Base-by-base conservation (phyloP, 1,140 invertebrate species). In the Cherax destructor region DNA sequence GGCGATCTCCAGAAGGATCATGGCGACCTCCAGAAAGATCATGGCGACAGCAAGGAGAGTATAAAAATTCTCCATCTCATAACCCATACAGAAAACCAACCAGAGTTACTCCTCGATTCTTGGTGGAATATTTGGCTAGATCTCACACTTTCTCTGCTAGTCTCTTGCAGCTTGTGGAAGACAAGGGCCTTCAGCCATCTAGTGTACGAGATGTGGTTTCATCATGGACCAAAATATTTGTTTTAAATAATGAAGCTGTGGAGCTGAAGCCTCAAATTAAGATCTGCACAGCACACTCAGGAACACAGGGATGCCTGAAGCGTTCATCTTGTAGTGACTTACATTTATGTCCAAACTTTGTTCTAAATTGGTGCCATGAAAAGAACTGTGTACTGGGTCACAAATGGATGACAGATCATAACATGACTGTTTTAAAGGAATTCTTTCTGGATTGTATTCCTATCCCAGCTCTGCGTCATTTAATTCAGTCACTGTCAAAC, bases 341-440 rank as follows among this genome's bases (percentile, higher is more conserved):
- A 0, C 87, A 89, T 21, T 6, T 89, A 16, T 89, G 87, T 72
- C 21, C 10, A 6, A 30, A n/a, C 18, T 89, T 83, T 76, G 41
- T 89, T 13, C 41, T 56, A 16, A 76, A 50, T 56, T 74, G 49
- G 7, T 89, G 87, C 18, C 49, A 18, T 5, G 87, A 89, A 6
- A 69, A 18, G 4, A n/a, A 72, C 16, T 89, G 87, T 76, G 47
- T 56, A 30, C 47, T 74, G 11, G 87, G 87, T 24, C 87, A 89
- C 52, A 65, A 47, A 21, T 76, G 79, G 79, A 74, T 24, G 24
- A 89, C 87, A 59, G 49, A 89, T 9, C 87, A 89, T 69, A 89
- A 89, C 50, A 89, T 81, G 9, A 24, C 30, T 59, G n/a, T 83
- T 56, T 61, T 89, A 2, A 52, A 52, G 16, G 24, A 5, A 24